These are phyloP conservation scores for Andrena marginata DNA, from an alignment of 2,888 invertebrate genomes.

Conservation along the genomic window DNA sequence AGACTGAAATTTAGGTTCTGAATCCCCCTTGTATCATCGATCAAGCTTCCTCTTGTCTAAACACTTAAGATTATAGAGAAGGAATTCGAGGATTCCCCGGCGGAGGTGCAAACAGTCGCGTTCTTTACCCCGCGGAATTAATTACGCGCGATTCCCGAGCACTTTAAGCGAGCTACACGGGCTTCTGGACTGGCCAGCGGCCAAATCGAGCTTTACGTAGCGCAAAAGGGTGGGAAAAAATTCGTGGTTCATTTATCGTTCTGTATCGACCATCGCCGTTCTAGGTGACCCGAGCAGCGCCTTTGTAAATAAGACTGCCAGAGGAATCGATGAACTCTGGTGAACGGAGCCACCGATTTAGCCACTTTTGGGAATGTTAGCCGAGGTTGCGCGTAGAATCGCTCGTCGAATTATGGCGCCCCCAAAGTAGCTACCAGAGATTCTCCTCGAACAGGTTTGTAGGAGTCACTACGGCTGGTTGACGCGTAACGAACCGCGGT, in stretches of 20 bases:
- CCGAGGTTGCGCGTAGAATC: too few species aligned
- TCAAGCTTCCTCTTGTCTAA: not conserved
- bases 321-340: too few species aligned
- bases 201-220: constrained; percentile 47
- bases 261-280: constrained; percentile 3
- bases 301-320: not conserved
- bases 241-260: constrained; percentile 14
- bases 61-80: not conserved
- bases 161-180: constrained; percentile 15
- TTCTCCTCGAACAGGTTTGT: too few species aligned
- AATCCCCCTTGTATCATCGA: too few species aligned
- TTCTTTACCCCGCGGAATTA: constrained; percentile 39
- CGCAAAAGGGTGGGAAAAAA: constrained; percentile 10
- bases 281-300: not conserved
- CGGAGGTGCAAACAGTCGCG: not conserved
- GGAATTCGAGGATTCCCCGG: not conserved
- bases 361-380: too few species aligned
- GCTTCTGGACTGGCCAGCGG: constrained; percentile 27
- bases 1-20: not conserved
- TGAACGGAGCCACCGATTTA: too few species aligned
- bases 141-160: constrained; percentile 53
- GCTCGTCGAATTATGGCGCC: too few species aligned
- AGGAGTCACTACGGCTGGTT: too few species aligned
- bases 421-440: too few species aligned
- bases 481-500: too few species aligned